A percentile compares a stretch with the other conserved stretches of the same genome.
Conservation (phyloP, 2,888 invertebrate species). For the Drosophila infuscata region DNA sequence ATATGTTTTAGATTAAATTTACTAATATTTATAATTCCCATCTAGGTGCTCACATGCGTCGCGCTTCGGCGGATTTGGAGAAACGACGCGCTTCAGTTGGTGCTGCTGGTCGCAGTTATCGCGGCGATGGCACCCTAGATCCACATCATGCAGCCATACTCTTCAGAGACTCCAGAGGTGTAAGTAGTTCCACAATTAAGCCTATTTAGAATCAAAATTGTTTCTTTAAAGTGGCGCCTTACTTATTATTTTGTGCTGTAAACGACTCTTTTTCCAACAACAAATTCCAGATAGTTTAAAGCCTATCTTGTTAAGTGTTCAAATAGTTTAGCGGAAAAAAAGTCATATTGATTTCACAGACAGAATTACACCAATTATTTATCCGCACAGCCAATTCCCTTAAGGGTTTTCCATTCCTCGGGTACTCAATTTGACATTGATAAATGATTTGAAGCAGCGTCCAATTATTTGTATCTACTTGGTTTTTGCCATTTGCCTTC, state of each 20-base stretch:
- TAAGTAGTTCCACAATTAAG: conserved; percentile 85
- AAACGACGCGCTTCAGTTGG: conserved; percentile 92
- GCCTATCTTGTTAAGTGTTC: background rate
- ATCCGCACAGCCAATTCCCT: background rate
- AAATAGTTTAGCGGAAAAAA: background rate
- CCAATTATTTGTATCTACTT: conserved; percentile 14
- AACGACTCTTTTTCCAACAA: background rate
- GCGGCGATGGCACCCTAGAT: conserved; percentile 91
- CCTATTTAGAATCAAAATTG: background rate
- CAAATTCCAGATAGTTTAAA: background rate
- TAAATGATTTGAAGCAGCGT: conserved; percentile 27
- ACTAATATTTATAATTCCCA: background rate
- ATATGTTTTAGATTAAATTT: background rate
- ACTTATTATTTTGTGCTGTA: background rate
- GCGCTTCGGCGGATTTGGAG: conserved; percentile 92
- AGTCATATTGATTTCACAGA: background rate
- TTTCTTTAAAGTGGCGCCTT: background rate
- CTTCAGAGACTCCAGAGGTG: conserved; percentile 96
- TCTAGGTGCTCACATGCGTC: conserved; percentile 91
- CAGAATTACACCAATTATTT: background rate
- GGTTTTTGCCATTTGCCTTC: background rate
- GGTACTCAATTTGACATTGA: conserved; percentile 33
- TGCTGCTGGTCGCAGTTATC: conserved; percentile 85
- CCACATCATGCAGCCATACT: conserved; percentile 96
- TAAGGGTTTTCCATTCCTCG: background rate